Percentiles rank a stretch among this genome's conserved stretches.
Evolutionary conservation across 2,797 vertebrate genomes (phyloP).

Genomic region (Cephalopachus bancanus): DNA sequence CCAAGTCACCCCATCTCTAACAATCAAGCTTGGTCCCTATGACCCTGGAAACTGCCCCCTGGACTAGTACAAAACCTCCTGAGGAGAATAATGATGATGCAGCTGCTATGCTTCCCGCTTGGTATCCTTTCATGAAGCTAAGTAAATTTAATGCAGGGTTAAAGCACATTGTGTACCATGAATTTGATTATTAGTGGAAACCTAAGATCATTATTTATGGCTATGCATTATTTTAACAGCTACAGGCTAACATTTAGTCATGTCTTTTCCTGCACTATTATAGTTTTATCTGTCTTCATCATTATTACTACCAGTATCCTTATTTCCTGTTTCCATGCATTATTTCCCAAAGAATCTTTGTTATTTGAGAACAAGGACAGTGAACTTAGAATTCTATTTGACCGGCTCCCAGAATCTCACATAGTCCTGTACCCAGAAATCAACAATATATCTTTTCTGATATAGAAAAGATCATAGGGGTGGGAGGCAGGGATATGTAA

Average conservation of each 20-base stretch:
- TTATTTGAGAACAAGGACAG: neutral
- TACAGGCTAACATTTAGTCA: neutral
- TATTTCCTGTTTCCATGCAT: neutral
- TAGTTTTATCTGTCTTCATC: neutral
- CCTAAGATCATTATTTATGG: neutral
- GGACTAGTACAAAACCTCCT: neutral
- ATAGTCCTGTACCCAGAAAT: neutral
- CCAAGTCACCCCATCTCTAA: neutral
- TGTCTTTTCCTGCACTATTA: neutral
- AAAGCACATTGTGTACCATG: neutral
- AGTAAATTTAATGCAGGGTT: neutral
- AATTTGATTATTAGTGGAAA: neutral
- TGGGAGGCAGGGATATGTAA: neutral
- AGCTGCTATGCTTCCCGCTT: neutral
- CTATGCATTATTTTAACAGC: neutral
- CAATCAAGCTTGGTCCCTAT: neutral
- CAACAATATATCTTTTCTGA: neutral
- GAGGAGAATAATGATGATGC: neutral
- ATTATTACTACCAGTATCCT: neutral
- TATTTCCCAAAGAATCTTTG: neutral
- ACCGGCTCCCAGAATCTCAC: neutral
- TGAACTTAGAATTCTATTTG: neutral
- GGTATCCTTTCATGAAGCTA: neutral
- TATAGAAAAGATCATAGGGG: neutral
- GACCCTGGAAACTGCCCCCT: neutral